Percentiles rank a stretch among this genome's conserved stretches.
phyloP scores from a whole-genome alignment of 2,888 invertebrate species.

The Neuroscelio doddi region DNA sequence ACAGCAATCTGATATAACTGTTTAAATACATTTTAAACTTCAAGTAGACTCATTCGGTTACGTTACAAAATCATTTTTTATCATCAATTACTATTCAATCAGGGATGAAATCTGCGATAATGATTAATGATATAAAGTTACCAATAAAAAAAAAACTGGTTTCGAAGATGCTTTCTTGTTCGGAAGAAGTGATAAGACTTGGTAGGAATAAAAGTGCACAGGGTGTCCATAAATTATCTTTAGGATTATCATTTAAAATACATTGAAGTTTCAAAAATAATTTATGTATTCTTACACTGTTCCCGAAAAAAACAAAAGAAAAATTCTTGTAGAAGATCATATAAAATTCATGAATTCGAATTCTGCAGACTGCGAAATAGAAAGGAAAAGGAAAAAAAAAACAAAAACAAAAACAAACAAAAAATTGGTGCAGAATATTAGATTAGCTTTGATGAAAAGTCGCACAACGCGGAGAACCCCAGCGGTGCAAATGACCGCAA shows the following conservation, averaged over 20 bases:
- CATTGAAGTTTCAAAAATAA: not conserved
- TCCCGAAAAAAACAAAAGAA: not conserved
- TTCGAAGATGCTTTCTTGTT: slow-evolving; percentile 5
- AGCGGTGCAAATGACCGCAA: not conserved
- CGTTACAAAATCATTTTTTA: not conserved
- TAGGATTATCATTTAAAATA: not conserved
- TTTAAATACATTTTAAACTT: no score
- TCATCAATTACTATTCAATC: slow-evolving; percentile 9
- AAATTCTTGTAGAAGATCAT: no score
- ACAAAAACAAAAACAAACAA: not conserved
- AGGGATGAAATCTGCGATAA: slow-evolving; percentile 8
- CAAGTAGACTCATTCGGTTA: slow-evolving; percentile 6
- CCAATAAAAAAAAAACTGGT: not conserved
- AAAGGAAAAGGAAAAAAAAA: not conserved
- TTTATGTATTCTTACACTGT: slow-evolving; percentile 3
- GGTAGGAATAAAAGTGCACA: slow-evolving; percentile 8
- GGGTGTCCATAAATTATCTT: slow-evolving; percentile 5
- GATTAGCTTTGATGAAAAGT: no score
- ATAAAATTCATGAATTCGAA: no score
- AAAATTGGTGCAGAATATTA: no score
- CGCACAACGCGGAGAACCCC: not conserved
- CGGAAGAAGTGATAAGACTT: slow-evolving; percentile 6
- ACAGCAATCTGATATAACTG: no score
- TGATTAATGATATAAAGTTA: slow-evolving; percentile 8
- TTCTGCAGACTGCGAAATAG: not conserved